Conservation (phyloP, 2,888 invertebrate genomes). For the Drosophila mimetica region DNA sequence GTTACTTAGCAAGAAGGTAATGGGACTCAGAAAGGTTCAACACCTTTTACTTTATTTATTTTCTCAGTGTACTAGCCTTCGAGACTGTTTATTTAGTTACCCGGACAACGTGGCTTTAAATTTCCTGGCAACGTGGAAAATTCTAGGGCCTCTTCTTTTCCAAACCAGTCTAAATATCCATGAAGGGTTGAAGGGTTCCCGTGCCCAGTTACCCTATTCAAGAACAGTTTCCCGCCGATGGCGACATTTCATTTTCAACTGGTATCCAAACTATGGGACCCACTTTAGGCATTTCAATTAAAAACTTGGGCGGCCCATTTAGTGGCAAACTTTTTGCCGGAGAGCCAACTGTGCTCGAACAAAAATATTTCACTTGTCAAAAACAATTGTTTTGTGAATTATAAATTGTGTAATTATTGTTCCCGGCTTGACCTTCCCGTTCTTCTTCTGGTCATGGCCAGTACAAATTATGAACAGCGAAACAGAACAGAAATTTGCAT, state of each 20-base stretch:
- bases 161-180: neutral
- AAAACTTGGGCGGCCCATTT: slow-evolving; percentile 55
- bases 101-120: slow-evolving; percentile 7
- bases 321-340: slow-evolving; percentile 52
- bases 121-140: slow-evolving; percentile 14
- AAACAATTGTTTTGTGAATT: slow-evolving; percentile 73
- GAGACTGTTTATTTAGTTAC: slow-evolving; percentile 30
- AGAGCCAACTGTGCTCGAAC: slow-evolving; percentile 36
- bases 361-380: slow-evolving; percentile 64
- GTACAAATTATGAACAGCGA: slow-evolving; percentile 47
- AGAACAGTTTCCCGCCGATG: slow-evolving; percentile 13
- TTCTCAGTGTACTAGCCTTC: slow-evolving; percentile 5
- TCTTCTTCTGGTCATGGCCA: slow-evolving; percentile 18
- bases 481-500: slow-evolving; percentile 57
- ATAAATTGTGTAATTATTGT: slow-evolving; percentile 73
- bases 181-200: slow-evolving; percentile 3
- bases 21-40: neutral
- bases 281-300: slow-evolving; percentile 66
- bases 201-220: slow-evolving; percentile 26
- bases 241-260: slow-evolving; percentile 37
- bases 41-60: neutral
- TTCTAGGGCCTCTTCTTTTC: slow-evolving; percentile 16
- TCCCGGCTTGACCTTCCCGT: slow-evolving; percentile 65
- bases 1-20: neutral
- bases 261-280: slow-evolving; percentile 31